These are phyloP conservation scores for Uropetala carovei DNA, from an alignment of 2,888 invertebrate species.

Conservation along the genomic window DNA sequence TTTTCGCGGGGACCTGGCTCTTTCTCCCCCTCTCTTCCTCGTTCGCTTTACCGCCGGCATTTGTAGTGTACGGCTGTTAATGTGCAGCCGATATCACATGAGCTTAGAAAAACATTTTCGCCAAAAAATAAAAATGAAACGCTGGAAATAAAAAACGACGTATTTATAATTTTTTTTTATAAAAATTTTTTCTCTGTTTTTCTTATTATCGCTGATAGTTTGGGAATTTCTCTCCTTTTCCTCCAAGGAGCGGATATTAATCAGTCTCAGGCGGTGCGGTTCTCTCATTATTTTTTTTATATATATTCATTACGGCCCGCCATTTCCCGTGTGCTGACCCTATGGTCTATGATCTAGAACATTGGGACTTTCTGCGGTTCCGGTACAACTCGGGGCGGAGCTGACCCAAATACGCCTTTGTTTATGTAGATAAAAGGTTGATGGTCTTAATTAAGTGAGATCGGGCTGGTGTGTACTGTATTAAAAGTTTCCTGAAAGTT, in stretches of 20 bases:
- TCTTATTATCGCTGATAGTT: not conserved
- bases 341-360: not conserved
- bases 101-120: not conserved
- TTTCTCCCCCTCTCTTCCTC: not conserved
- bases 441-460: constrained; percentile 24
- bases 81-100: not conserved
- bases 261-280: not conserved
- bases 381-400: not conserved
- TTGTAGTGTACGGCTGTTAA: not conserved
- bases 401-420: constrained; percentile 14
- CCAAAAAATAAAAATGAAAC: not conserved
- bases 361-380: not conserved
- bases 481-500: not conserved
- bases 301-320: not conserved
- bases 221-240: not conserved
- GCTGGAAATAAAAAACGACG: not conserved
- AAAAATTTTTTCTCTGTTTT: not conserved
- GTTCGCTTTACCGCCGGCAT: not conserved
- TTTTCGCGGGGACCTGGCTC: not conserved
- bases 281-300: not conserved
- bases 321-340: constrained; percentile 1
- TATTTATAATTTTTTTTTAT: not conserved
- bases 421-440: constrained; percentile 8
- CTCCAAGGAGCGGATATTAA: not conserved
- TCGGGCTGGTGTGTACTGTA: not conserved